Conservation (phyloP, 37 sponge, comb jelly and placozoan genomes). For the Beroe ovata region DNA sequence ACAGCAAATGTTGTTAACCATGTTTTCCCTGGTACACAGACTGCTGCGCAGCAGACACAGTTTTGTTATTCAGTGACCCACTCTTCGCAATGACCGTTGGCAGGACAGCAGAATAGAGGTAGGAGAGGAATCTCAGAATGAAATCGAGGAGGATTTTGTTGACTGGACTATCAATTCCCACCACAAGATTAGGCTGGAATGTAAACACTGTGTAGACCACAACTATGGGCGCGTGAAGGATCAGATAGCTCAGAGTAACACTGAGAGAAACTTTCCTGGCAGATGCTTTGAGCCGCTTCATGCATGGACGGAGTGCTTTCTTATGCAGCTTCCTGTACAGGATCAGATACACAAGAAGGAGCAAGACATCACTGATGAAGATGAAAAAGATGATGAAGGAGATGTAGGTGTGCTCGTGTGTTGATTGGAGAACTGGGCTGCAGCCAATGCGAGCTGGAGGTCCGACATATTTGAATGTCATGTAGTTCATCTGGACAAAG, state of each 20-base stretch:
- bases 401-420: neutral
- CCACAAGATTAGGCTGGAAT: neutral
- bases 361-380: slow-evolving; percentile 14
- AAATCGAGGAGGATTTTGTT: slow-evolving; percentile 15
- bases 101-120: slow-evolving; percentile 50
- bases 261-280: slow-evolving; percentile 62
- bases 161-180: neutral
- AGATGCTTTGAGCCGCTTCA: slow-evolving; percentile 53
- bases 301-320: neutral
- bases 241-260: slow-evolving; percentile 1
- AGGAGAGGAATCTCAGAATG: slow-evolving; percentile 31
- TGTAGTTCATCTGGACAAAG: neutral
- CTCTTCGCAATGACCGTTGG: slow-evolving; percentile 13
- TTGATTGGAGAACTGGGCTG: neutral
- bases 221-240: slow-evolving; percentile 18
- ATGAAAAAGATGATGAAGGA: slow-evolving; percentile 27
- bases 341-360: slow-evolving; percentile 14
- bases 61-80: slow-evolving; percentile 30
- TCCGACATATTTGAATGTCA: slow-evolving; percentile 35
- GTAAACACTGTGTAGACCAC: slow-evolving; percentile 20
- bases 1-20: too few relatives aligned
- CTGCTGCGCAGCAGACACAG: slow-evolving; percentile 5
- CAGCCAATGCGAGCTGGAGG: slow-evolving; percentile 45
- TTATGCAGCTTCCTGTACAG: slow-evolving; percentile 6
- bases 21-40: neutral